phyloP scores from a whole-genome alignment of 1,140 invertebrate genomes.

The Campodea augens region DNA sequence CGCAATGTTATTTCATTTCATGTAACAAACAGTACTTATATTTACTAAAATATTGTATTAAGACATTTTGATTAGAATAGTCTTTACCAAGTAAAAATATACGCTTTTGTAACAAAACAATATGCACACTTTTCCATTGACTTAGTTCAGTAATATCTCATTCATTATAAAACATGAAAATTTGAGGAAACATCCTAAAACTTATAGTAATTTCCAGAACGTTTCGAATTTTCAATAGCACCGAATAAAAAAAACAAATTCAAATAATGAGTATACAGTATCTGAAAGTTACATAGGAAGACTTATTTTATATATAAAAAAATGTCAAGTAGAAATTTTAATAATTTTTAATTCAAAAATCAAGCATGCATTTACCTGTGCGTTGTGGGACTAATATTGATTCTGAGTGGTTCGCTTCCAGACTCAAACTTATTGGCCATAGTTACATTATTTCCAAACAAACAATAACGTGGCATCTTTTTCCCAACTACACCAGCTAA shows the following conservation, averaged over 20 bases:
- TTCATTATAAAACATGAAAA: no score
- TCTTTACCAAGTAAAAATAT: no score
- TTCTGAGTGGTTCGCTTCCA: conserved; percentile 65
- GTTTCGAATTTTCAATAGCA: neutral
- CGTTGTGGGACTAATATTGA: conserved; percentile 84
- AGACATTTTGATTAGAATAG: no score
- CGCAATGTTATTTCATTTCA: no score
- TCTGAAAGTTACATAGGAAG: neutral
- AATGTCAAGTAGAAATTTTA: neutral
- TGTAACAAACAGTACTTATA: no score
- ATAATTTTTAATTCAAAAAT: neutral
- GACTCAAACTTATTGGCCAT: conserved; percentile 90
- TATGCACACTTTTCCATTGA: no score
- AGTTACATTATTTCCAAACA: conserved; percentile 82
- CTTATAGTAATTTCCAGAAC: neutral
- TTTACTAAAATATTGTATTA: no score
- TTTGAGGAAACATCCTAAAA: neutral
- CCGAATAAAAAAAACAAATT: neutral
- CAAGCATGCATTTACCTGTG: conserved; percentile 47
- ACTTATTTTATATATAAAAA: neutral
- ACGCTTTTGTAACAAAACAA: no score
- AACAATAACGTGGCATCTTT: conserved; percentile 76
- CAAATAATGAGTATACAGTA: neutral
- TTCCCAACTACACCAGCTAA: conserved; percentile 77
- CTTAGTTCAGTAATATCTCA: no score